Evolutionary conservation across 2,113 vertebrate genomes (phyloP).

Genomic region (Narcine bancroftii): DNA sequence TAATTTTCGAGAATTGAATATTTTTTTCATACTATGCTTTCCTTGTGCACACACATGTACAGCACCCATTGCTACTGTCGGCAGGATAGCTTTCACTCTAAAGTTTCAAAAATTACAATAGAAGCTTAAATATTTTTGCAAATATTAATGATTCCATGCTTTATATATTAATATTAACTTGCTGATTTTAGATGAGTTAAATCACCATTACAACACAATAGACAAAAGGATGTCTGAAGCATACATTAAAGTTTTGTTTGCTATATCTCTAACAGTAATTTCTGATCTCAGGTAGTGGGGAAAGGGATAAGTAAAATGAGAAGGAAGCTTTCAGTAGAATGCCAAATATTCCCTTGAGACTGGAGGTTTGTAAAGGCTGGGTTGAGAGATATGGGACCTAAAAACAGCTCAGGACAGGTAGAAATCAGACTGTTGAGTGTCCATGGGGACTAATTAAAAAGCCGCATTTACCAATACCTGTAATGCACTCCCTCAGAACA

Average conservation of each 20-base stretch:
- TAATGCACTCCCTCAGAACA: background rate
- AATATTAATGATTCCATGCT: background rate
- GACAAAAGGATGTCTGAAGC: background rate
- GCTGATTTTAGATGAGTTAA: background rate
- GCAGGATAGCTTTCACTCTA: no score
- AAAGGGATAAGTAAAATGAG: conserved; percentile 1
- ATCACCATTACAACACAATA: background rate
- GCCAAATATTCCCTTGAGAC: background rate
- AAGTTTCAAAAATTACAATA: background rate
- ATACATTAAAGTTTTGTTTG: background rate
- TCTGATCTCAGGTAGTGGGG: background rate
- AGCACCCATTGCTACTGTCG: background rate
- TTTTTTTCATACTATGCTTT: background rate
- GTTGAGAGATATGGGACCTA: background rate
- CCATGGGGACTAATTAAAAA: conserved; percentile 35
- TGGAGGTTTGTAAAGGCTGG: background rate
- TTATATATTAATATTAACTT: background rate
- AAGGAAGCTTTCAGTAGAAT: conserved; percentile 6
- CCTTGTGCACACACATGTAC: background rate
- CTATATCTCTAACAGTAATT: conserved; percentile 10
- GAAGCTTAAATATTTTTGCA: background rate
- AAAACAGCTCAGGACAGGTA: conserved; percentile 14
- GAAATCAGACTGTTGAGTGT: background rate
- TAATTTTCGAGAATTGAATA: background rate
- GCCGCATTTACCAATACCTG: background rate